Percentiles rank a stretch among this genome's conserved stretches.
phyloP scores from a whole-genome alignment of 1,140 invertebrate species.

The Neomicropteryx cornuta region DNA sequence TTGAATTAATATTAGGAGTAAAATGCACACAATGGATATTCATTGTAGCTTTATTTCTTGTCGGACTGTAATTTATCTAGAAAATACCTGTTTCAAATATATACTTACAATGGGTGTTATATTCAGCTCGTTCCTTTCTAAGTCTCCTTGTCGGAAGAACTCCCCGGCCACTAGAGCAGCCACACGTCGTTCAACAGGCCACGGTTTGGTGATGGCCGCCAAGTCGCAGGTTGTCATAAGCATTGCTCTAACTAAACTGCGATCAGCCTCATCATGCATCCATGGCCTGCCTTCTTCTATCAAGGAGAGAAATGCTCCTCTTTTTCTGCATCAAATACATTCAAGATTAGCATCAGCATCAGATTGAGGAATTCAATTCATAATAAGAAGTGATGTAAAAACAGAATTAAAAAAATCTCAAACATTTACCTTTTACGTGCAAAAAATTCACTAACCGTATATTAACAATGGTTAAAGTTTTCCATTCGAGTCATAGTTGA shows the following conservation, averaged over 20 bases:
- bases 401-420: too few relatives aligned
- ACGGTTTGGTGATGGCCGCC: conserved; percentile 91
- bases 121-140: conserved; percentile 75
- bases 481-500: too few relatives aligned
- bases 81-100: not conserved
- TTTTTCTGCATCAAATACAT: conserved; percentile 47
- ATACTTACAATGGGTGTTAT: conserved; percentile 74
- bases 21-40: conserved; percentile 3
- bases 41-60: not conserved
- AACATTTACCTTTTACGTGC: too few relatives aligned
- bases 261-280: conserved; percentile 64
- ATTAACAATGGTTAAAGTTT: too few relatives aligned
- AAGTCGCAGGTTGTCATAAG: conserved; percentile 96
- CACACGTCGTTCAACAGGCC: conserved; percentile 85
- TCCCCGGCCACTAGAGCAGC: conserved; percentile 88
- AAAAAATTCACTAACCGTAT: too few relatives aligned
- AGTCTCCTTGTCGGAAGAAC: conserved; percentile 93
- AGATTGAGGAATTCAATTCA: too few relatives aligned
- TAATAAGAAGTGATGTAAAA: not conserved
- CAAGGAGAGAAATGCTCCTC: conserved; percentile 69
- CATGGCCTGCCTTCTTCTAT: conserved; percentile 47
- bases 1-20: not conserved
- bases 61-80: not conserved
- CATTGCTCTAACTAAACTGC: conserved; percentile 77
- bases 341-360: not conserved